These are phyloP conservation scores for Chromobotia macracanthus DNA, from an alignment of 2,797 vertebrate species.

Conservation along the genomic window DNA sequence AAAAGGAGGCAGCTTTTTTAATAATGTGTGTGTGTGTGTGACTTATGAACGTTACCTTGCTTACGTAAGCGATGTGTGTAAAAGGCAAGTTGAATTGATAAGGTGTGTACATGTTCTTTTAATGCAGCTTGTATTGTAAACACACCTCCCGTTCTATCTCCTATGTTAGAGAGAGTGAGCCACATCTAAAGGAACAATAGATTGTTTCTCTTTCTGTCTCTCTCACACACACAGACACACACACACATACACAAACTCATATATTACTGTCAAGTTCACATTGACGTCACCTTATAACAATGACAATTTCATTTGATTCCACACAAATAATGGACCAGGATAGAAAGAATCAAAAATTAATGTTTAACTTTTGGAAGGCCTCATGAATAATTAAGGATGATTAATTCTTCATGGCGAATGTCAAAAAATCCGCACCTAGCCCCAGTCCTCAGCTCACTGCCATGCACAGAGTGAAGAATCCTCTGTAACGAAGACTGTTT, in stretches of 20 bases:
- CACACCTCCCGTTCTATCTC: conserved; percentile 1
- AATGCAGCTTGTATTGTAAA: conserved; percentile 36
- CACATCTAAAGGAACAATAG: conserved; percentile 49
- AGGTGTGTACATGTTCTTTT: conserved; percentile 36
- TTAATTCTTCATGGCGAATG: conserved; percentile 81
- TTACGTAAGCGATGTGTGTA: conserved; percentile 1
- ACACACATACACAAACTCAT: neutral
- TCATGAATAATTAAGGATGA: conserved; percentile 78
- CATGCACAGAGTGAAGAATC: too few relatives aligned
- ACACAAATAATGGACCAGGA: conserved; percentile 76
- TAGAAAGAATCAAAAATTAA: conserved; percentile 78
- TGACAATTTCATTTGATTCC: conserved; percentile 74
- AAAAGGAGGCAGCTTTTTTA: conserved; percentile 48
- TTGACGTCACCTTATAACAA: conserved; percentile 68
- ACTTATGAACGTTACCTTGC: conserved; percentile 29
- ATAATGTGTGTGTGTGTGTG: conserved; percentile 49
- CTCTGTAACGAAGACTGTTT: conserved; percentile 28
- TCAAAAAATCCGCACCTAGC: conserved; percentile 77
- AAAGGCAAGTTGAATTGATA: conserved; percentile 29
- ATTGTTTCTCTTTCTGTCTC: neutral
- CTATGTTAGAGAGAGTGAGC: conserved; percentile 15
- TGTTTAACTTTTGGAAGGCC: conserved; percentile 76
- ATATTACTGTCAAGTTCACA: conserved; percentile 44
- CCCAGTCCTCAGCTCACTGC: conserved; percentile 67
- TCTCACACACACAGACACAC: neutral